Evolutionary conservation across 2,113 vertebrate species (phyloP).

Genomic region (Amphilophus citrinellus): DNA sequence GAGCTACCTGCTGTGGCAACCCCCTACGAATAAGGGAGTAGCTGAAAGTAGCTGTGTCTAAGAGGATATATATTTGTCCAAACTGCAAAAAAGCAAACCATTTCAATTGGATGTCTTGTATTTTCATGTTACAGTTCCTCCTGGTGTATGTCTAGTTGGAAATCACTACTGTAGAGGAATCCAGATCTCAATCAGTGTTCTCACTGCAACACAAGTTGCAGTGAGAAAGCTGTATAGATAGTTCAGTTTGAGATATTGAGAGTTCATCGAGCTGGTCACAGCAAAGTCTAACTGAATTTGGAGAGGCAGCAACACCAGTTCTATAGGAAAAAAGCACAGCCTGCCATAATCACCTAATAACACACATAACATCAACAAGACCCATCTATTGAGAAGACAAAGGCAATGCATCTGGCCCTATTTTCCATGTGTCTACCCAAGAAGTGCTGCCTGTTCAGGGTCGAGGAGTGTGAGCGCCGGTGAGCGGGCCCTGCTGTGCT

Average conservation of each 20-base stretch:
- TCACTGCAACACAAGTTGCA: not conserved
- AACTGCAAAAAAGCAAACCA: not conserved
- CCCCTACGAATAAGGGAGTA: not conserved
- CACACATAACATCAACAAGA: slow-evolving; percentile 32
- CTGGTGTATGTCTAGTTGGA: not conserved
- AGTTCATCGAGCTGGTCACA: slow-evolving; percentile 17
- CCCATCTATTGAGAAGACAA: slow-evolving; percentile 46
- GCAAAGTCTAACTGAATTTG: slow-evolving; percentile 20
- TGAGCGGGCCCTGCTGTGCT: slow-evolving; percentile 75
- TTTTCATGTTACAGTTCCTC: not conserved
- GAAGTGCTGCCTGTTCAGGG: slow-evolving; percentile 56
- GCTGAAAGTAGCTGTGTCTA: no score
- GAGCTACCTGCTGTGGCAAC: not conserved
- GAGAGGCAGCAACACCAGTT: slow-evolving; percentile 16
- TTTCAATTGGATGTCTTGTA: not conserved
- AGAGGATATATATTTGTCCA: not conserved
- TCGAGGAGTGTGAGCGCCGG: slow-evolving; percentile 63
- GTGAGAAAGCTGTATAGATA: not conserved
- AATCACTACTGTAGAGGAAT: not conserved
- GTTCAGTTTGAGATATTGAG: slow-evolving; percentile 22
- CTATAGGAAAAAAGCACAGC: slow-evolving; percentile 8
- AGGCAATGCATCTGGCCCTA: slow-evolving; percentile 45
- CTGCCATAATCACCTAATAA: slow-evolving; percentile 44
- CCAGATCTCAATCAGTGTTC: not conserved
- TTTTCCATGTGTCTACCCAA: slow-evolving; percentile 38